Conservation (phyloP, 2,113 vertebrate species). For the Prochilodus magdalenae region DNA sequence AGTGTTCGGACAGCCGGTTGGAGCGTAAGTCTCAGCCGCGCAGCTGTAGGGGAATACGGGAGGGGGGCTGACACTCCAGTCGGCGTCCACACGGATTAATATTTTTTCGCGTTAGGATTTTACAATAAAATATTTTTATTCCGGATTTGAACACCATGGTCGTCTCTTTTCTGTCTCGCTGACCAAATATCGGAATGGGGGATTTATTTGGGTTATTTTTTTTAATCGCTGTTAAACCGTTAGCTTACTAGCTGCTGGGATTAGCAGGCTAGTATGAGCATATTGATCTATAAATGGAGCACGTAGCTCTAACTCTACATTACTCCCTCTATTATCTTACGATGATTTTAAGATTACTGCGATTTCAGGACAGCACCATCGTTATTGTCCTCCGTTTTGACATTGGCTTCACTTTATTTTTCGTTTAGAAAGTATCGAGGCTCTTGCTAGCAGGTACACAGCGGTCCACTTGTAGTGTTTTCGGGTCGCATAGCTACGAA, state of each 20-base stretch:
- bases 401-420: no score
- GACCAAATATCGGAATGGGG: no score
- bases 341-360: no score
- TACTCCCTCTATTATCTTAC: background rate
- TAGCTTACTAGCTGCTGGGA: background rate
- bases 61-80: slow-evolving; percentile 66
- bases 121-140: background rate
- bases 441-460: no score
- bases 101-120: background rate
- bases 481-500: no score
- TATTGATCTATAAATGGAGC: background rate
- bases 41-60: slow-evolving; percentile 93
- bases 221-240: background rate
- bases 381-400: no score
- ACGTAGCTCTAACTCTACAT: background rate
- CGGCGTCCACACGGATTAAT: background rate
- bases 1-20: slow-evolving; percentile 89
- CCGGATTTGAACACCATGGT: background rate
- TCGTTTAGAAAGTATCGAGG: no score
- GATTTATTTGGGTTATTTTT: background rate
- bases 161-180: no score
- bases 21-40: slow-evolving; percentile 90
- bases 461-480: no score
- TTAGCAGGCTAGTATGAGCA: background rate
- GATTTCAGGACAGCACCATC: no score